phyloP scores from a whole-genome alignment of 2,113 vertebrate genomes.

The Ptilorrhoa leucosticta region DNA sequence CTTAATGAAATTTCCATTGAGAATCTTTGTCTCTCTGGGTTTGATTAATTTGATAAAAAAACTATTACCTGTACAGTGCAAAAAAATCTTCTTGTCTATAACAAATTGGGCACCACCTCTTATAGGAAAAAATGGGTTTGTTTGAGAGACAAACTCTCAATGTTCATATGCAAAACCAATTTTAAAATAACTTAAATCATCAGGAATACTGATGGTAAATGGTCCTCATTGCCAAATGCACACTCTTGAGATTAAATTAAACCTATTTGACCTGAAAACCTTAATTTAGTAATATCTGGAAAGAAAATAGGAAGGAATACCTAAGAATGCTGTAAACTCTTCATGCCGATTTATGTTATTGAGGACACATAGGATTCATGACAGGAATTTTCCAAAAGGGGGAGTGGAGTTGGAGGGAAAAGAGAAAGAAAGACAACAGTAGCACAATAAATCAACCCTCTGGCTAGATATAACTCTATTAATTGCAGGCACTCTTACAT shows the following conservation, averaged over 20 bases:
- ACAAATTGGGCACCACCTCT: not conserved
- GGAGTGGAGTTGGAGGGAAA: not conserved
- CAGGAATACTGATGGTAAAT: not conserved
- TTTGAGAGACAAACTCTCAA: not conserved
- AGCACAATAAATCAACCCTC: not conserved
- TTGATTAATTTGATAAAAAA: not conserved
- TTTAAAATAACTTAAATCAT: not conserved
- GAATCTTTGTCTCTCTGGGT: not conserved
- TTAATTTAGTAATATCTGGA: not conserved
- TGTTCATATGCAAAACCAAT: not conserved
- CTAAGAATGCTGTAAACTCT: not conserved
- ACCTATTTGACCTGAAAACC: not conserved
- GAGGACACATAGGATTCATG: not conserved
- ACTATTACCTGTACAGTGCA: not conserved
- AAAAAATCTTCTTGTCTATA: not conserved
- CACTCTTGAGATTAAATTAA: not conserved
- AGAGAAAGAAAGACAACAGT: not conserved
- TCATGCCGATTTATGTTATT: not conserved
- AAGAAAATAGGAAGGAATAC: not conserved
- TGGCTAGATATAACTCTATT: not conserved
- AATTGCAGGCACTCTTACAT: not conserved
- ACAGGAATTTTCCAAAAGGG: not conserved
- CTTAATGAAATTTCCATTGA: not conserved
- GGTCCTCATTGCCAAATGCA: slow-evolving; percentile 4
- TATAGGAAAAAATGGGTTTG: not conserved